Evolutionary conservation across 2,113 vertebrate species (phyloP).

Genomic region (Brachyistius frenatus): DNA sequence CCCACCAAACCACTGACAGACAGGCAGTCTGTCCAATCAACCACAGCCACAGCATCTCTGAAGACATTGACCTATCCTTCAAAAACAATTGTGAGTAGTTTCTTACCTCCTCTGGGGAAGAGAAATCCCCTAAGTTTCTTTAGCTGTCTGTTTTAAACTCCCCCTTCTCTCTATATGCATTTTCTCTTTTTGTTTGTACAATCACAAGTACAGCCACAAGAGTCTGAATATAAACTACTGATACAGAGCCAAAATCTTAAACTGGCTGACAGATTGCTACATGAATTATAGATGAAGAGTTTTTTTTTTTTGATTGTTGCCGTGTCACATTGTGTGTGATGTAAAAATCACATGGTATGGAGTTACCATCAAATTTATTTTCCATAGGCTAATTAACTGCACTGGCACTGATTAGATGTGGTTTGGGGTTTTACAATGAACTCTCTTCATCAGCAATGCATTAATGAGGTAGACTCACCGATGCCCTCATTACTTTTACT

Average conservation of each 20-base stretch:
- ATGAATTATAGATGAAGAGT: slow-evolving; percentile 1
- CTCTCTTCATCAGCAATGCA: slow-evolving; percentile 9
- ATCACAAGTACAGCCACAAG: not conserved
- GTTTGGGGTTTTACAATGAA: slow-evolving; percentile 6
- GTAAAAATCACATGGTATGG: not conserved
- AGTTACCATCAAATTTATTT: slow-evolving; percentile 12
- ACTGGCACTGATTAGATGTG: too few relatives aligned
- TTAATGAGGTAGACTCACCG: slow-evolving; percentile 20
- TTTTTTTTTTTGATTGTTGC: not conserved
- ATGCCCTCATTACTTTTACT: slow-evolving; percentile 6
- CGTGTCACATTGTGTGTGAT: not conserved
- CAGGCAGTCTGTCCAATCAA: slow-evolving; percentile 73
- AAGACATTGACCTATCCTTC: slow-evolving; percentile 73
- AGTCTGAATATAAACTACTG: not conserved
- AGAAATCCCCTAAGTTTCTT: slow-evolving; percentile 26
- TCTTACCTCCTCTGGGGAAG: not conserved
- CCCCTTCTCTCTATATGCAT: not conserved
- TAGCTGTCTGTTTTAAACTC: not conserved
- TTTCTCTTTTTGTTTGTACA: not conserved
- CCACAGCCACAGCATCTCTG: slow-evolving; percentile 82
- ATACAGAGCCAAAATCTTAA: too few relatives aligned
- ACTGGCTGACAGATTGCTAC: not conserved
- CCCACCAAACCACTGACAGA: slow-evolving; percentile 50
- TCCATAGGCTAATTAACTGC: not conserved
- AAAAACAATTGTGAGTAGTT: slow-evolving; percentile 79